Conservation (phyloP, 2,797 vertebrate genomes). For the Oreortyx pictus region DNA sequence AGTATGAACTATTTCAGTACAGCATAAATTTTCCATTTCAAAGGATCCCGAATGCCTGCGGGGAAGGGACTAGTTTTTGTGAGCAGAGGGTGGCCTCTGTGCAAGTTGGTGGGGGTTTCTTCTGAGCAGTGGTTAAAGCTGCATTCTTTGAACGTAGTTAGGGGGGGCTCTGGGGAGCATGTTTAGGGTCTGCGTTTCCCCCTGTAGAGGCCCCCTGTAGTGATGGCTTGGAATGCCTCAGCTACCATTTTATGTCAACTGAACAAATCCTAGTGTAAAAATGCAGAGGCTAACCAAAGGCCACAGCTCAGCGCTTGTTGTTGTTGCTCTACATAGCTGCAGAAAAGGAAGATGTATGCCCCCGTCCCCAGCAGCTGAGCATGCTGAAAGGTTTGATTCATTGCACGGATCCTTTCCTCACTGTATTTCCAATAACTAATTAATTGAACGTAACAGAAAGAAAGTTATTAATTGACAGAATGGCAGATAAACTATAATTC, state of each 20-base stretch:
- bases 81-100: not conserved
- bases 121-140: not conserved
- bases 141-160: not conserved
- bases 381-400: not conserved
- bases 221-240: not conserved
- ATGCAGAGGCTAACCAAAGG: conserved; percentile 6
- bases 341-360: not conserved
- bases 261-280: not conserved
- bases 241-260: conserved; percentile 27
- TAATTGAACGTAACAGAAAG: not conserved
- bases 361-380: not conserved
- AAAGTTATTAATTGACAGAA: conserved; percentile 7
- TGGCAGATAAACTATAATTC: not conserved
- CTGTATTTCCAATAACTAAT: not conserved
- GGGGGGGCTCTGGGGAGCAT: not conserved
- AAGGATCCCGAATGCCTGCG: conserved; percentile 32
- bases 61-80: conserved; percentile 1
- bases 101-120: not conserved
- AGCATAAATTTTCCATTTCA: conserved; percentile 58
- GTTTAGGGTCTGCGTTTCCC: not conserved
- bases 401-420: rapidly evolving
- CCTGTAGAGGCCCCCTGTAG: not conserved
- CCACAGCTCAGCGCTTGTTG: not conserved
- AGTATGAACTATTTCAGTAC: conserved; percentile 39
- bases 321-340: not conserved